phyloP scores from a whole-genome alignment of 2,888 invertebrate genomes.

The Dichetophora obliterata region DNA sequence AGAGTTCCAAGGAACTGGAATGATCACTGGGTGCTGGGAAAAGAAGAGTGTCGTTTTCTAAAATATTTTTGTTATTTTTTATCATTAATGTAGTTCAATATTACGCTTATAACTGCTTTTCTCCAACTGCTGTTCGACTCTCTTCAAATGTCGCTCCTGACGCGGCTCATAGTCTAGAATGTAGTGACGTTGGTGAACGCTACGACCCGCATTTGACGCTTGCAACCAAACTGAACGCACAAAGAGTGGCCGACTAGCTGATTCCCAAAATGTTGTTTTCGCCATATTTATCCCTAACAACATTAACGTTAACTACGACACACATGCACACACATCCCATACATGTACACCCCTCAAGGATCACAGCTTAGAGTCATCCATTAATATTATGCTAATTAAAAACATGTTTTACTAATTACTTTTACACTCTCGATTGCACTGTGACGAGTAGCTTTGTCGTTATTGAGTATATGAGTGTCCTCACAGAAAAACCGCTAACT shows the following conservation, averaged over 20 bases:
- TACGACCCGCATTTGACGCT: constrained; percentile 72
- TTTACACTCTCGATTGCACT: background rate
- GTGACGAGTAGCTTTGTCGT: background rate
- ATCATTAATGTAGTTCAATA: background rate
- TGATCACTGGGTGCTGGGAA: background rate
- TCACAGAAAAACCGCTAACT: background rate
- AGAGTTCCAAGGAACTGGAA: background rate
- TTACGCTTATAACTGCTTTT: background rate
- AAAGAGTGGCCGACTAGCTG: constrained; percentile 75
- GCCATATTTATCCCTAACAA: constrained; percentile 66
- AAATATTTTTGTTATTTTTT: background rate
- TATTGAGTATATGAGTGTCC: background rate
- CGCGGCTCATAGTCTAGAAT: constrained; percentile 65
- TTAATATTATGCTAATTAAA: constrained; percentile 9
- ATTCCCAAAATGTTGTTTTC: constrained; percentile 73
- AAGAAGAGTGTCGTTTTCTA: background rate
- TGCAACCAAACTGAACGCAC: constrained; percentile 78
- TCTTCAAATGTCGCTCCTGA: constrained; percentile 31
- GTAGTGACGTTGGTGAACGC: constrained; percentile 64
- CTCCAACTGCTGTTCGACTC: background rate
- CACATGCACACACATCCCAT: background rate
- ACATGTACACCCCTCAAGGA: background rate
- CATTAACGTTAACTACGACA: background rate
- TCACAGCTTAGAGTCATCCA: background rate
- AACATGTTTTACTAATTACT: background rate